Conservation (phyloP, 1,140 invertebrate species). For the Penaeus vannamei region DNA sequence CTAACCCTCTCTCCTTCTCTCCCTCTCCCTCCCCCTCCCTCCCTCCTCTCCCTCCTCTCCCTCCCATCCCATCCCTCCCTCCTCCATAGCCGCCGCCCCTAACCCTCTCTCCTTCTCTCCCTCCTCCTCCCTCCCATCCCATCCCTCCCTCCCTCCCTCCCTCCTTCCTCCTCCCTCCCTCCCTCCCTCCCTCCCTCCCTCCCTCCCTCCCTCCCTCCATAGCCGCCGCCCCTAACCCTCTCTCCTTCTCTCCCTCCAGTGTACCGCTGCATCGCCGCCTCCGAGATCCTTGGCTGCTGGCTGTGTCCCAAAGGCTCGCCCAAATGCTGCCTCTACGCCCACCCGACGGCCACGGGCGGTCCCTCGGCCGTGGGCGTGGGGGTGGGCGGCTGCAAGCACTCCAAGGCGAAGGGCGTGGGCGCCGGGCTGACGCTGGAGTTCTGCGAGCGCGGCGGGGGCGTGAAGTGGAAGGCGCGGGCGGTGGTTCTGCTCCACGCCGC, state of each 20-base stretch:
- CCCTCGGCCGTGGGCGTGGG: constrained; percentile 23
- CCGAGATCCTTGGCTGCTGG: constrained; percentile 39
- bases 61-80: no score
- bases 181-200: no score
- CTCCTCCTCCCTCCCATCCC: no score
- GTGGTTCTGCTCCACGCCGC: background rate
- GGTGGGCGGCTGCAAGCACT: background rate
- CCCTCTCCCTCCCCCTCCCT: no score
- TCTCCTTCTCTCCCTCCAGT: constrained; percentile 10
- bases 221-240: no score
- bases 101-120: no score
- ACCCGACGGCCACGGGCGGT: constrained; percentile 2
- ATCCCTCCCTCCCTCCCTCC: no score
- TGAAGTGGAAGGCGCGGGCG: background rate
- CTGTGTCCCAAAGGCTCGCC: constrained; percentile 38
- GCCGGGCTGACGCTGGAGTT: background rate
- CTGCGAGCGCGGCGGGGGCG: background rate
- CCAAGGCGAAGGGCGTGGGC: background rate
- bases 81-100: no score
- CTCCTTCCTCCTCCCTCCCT: no score
- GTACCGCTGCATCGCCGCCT: background rate
- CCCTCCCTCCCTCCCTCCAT: rapidly evolving
- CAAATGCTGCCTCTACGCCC: constrained; percentile 25
- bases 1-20: no score
- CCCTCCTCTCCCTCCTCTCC: no score